Conservation (phyloP, 2,797 vertebrate species). For the Corythornis leucogaster region DNA sequence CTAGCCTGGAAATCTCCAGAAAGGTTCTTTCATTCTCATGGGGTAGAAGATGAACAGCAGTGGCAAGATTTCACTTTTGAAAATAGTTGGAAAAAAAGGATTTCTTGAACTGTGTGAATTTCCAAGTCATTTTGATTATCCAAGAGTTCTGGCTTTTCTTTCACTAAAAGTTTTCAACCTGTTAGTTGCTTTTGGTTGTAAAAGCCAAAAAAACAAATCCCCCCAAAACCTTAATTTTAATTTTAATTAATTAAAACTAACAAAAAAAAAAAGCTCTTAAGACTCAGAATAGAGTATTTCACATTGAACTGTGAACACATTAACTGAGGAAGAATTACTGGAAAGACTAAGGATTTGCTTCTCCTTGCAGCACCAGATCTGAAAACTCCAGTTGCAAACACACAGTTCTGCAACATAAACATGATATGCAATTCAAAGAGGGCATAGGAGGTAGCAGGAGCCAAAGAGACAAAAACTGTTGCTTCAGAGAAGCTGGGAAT, state of each 20-base stretch:
- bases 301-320: background rate
- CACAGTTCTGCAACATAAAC: background rate
- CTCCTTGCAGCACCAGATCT: background rate
- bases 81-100: background rate
- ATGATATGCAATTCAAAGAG: background rate
- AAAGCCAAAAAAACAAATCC: background rate
- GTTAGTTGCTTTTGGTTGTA: background rate
- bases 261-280: background rate
- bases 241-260: rapidly evolving
- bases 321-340: background rate
- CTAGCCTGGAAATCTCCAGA: background rate
- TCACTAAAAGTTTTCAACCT: background rate
- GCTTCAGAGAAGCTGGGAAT: background rate
- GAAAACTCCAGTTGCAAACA: background rate
- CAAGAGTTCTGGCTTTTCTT: background rate
- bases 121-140: background rate
- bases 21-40: background rate
- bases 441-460: background rate
- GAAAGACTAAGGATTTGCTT: background rate
- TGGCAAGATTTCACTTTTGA: background rate
- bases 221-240: background rate
- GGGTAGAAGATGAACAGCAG: background rate
- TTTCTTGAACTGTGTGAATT: background rate
- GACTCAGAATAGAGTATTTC: background rate
- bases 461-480: background rate